Evolutionary conservation across 2,888 invertebrate genomes (phyloP), one percentile per base, ranked within the genome.

Genomic region (Cancer borealis): DNA sequence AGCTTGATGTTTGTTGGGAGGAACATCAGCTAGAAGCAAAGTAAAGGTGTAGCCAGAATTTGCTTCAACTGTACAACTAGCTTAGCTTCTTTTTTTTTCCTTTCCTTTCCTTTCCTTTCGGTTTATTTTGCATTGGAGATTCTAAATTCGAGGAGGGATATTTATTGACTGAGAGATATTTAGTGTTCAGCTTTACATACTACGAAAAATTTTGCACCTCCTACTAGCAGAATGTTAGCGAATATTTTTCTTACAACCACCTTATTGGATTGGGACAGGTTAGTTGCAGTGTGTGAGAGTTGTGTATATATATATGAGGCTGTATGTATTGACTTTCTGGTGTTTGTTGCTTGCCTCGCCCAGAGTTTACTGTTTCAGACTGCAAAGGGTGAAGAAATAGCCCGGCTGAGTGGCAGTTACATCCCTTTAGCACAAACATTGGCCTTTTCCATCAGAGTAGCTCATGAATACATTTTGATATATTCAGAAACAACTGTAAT

Each of bases 271-370:
- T 45, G 91, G 45, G 17, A 66, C 21, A 79, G 45, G 54, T 73
- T 60, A 79, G 66, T 91, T 73, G 66, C 46, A 79, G 46, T 91
- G 91, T 46, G 73, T 79, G 91, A 91, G 47, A 79, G 91, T 79
- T 79, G 73, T 91, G 84, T 84, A 84, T 12, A 84, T 12, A 84
- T 73, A 73, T 84, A 84, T 84, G 84, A 84, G 26, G 84, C 84
- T 84, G 84, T 84, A 84, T 84, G 30, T 84, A 84, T 39, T 84
- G 39, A 84, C 39, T 84, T 39, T 84, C 84, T 84, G 39, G 84
- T 84, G 39, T 84, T 84, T 84, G 84, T 84, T 84, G 84, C 84
- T 84, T 84, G 84, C 84, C 84, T 84, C 84, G 39, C 84, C 10
- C 30, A 84, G 39, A 84, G 84, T 84, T 39, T 39, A 10, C 30